Evolutionary conservation across 2,113 vertebrate genomes (phyloP).

Genomic region (Actenoides lindsayi): DNA sequence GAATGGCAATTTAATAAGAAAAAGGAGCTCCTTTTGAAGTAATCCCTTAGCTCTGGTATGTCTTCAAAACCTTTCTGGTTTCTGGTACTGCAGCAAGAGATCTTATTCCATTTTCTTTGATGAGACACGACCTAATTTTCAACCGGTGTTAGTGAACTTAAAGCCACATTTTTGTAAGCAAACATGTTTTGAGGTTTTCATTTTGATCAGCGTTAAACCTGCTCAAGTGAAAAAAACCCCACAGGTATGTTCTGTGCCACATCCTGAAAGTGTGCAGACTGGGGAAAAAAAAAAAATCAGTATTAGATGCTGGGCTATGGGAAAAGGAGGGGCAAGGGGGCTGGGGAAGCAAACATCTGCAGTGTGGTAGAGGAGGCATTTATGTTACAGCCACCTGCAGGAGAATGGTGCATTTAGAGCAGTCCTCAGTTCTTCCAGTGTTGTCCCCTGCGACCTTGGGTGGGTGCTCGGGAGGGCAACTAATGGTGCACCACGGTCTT

Average conservation of each 20-base stretch:
- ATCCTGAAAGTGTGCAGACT: not conserved
- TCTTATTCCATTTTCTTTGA: not conserved
- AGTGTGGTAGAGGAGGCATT: not conserved
- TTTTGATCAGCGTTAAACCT: conserved; percentile 5
- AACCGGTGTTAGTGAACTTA: not conserved
- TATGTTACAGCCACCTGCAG: not conserved
- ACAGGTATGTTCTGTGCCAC: not conserved
- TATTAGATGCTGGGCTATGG: not conserved
- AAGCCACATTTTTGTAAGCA: not conserved
- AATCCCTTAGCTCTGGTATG: not conserved
- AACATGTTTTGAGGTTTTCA: not conserved
- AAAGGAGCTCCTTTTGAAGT: not conserved
- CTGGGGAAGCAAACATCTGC: not conserved
- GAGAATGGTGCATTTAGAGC: not conserved
- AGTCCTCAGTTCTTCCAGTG: not conserved
- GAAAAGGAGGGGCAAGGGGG: not conserved
- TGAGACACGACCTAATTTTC: not conserved
- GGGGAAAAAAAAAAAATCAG: not conserved
- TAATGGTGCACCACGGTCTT: conserved; percentile 29
- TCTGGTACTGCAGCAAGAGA: not conserved
- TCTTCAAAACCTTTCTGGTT: not conserved
- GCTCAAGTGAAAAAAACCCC: not conserved
- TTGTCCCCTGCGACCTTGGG: conserved; percentile 74
- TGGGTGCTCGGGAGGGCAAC: conserved; percentile 42
- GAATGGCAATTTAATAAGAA: not conserved